Evolutionary conservation across 2,888 invertebrate species (phyloP), one percentile per base, ranked within the genome.

Genomic region (Sinelater perroti): DNA sequence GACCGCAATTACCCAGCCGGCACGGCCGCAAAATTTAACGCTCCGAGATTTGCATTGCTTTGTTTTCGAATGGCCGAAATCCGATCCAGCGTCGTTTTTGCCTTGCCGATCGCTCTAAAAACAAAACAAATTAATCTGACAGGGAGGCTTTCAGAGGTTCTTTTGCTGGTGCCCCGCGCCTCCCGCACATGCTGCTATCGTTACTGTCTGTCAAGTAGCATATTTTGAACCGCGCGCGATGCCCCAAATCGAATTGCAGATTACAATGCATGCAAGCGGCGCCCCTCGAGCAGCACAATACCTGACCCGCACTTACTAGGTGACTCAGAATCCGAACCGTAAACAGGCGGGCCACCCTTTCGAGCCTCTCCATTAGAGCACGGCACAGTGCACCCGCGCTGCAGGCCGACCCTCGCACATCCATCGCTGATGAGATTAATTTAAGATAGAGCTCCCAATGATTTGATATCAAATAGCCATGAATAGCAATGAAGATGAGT

Each of bases 401-500:
- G 30, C 28, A 33, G 45, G 49, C 51, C 31, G 33, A 52, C 57
- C 57, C 57, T 57, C 57, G 31, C 24, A 42, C 57, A 57, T 61
- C 63, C 59, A 63, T 56, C 61, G 60, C 58, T 64, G 66, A 70
- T 67, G 66, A 69, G 71, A 73, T 72, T 72, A 72, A 73, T 70
- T 68, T 67, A 67, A 71, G 71, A 73, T 70, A 70, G 69, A 62
- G 65, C 65, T 67, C 67, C 55, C 64, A 66, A 71, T 70, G 67
- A 71, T 71, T 69, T 65, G 67, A 72, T 71, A 72, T 70, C 67
- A 68, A 69, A 70, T 67, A 59, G 67, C 70, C 70, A 72, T 73
- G 73, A 73, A 73, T 72, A 70, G 69, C 69, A 72, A 72, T 71
- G 69, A 65, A 70, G 71, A 72, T 73, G 70, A 70, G 70, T 68